These are phyloP conservation scores for Drusus annulatus DNA, from an alignment of 1,140 invertebrate genomes.

Conservation along the genomic window DNA sequence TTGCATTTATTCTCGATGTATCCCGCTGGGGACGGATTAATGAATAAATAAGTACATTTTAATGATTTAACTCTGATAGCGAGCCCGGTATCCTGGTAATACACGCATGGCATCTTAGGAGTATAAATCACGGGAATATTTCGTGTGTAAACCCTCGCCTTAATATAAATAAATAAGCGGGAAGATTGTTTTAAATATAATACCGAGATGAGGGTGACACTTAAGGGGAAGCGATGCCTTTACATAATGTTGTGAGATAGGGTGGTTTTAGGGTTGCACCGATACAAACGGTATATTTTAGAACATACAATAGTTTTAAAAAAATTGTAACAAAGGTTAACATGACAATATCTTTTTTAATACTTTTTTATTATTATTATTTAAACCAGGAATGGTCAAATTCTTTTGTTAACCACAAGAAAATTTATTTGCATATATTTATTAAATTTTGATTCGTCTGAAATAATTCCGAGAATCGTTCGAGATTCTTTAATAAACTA, in stretches of 20 bases:
- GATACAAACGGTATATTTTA: not conserved
- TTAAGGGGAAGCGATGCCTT: slow-evolving; percentile 38
- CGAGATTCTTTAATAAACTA: no score
- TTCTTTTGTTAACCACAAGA: no score
- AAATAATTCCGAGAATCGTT: no score
- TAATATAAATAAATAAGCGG: slow-evolving; percentile 44
- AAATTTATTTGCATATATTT: no score
- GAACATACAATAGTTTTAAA: no score
- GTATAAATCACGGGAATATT: slow-evolving; percentile 45
- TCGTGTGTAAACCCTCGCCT: slow-evolving; percentile 35
- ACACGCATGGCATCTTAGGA: not conserved
- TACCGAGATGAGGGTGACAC: slow-evolving; percentile 42
- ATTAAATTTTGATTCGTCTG: no score
- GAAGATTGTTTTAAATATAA: slow-evolving; percentile 49
- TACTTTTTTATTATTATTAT: no score
- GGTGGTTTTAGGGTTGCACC: not conserved
- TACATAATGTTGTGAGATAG: slow-evolving; percentile 5
- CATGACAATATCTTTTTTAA: no score
- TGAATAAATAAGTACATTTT: slow-evolving; percentile 9
- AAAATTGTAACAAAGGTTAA: no score
- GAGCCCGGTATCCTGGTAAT: not conserved
- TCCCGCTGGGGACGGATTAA: slow-evolving; percentile 12
- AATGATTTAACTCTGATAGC: no score
- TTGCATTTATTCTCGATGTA: no score
- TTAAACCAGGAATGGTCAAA: no score